These are phyloP conservation scores for Perognathus longimembris DNA, from an alignment of 2,113 vertebrate genomes.

Conservation along the genomic window DNA sequence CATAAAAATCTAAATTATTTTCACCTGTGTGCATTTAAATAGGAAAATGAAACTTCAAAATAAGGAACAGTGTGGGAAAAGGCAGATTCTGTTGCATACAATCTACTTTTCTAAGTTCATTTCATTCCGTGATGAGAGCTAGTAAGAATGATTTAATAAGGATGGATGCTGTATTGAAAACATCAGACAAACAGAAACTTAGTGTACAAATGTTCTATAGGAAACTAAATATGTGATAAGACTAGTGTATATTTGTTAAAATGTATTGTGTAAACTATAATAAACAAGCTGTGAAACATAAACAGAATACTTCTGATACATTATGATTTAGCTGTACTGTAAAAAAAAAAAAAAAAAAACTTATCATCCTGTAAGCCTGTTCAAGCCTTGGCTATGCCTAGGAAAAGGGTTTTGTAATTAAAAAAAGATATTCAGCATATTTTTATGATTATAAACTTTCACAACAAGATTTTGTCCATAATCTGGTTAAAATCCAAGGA, in stretches of 20 bases:
- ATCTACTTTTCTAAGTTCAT: too few species aligned
- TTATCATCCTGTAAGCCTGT: not conserved
- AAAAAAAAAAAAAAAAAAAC: too few species aligned
- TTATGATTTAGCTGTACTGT: not conserved
- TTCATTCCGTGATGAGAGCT: too few species aligned
- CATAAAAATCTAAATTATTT: not conserved
- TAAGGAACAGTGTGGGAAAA: not conserved
- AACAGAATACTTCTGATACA: constrained; percentile 6
- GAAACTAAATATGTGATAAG: not conserved
- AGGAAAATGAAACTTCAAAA: not conserved
- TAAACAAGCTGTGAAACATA: not conserved
- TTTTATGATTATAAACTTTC: not conserved
- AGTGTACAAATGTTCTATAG: constrained; percentile 13
- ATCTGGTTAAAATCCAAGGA: not conserved
- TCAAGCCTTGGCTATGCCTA: not conserved
- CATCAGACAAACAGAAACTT: not conserved
- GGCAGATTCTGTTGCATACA: not conserved
- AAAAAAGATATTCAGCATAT: not conserved
- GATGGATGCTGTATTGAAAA: not conserved
- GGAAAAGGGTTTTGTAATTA: not conserved
- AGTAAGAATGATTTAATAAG: not conserved
- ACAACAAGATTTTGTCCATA: not conserved
- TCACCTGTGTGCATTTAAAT: not conserved
- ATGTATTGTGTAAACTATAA: not conserved
- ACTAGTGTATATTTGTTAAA: not conserved